Percentiles rank a stretch among this genome's conserved stretches.
phyloP scores from a whole-genome alignment of 2,888 invertebrate species.

The Chrysotoxum bicinctum region DNA sequence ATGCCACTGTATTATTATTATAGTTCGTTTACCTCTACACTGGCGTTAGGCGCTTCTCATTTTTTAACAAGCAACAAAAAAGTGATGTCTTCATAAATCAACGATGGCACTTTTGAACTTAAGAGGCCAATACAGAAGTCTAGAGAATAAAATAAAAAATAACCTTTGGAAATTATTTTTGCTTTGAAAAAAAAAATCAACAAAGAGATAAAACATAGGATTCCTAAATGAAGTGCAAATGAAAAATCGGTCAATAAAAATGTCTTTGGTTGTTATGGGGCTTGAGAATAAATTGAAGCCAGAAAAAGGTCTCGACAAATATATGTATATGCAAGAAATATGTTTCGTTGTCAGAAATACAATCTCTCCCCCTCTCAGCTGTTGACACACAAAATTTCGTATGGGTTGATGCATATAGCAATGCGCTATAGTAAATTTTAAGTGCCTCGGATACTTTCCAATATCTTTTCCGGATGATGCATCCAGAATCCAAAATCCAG shows the following conservation, averaged over 20 bases:
- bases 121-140: neutral
- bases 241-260: conserved; percentile 52
- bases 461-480: conserved; percentile 1
- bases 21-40: neutral
- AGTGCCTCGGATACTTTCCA: neutral
- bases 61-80: neutral
- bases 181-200: neutral
- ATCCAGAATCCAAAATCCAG: neutral
- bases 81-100: conserved; percentile 6
- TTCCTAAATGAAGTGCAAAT: conserved; percentile 45
- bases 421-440: conserved; percentile 7
- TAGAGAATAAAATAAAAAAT: neutral
- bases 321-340: conserved; percentile 8
- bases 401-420: neutral
- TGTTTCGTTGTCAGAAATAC: conserved; percentile 25
- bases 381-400: conserved; percentile 20
- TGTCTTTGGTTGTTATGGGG: conserved; percentile 49
- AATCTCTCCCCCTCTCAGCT: conserved; percentile 28
- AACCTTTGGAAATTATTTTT: neutral
- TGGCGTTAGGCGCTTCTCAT: neutral
- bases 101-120: neutral
- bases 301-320: neutral
- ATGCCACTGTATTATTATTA: neutral
- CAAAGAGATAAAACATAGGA: neutral
- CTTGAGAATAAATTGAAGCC: neutral